Evolutionary conservation across 37 sponge, comb jelly and placozoan species (phyloP), one percentile per base, ranked within the genome.

Genomic region (Bolinopsis microptera): DNA sequence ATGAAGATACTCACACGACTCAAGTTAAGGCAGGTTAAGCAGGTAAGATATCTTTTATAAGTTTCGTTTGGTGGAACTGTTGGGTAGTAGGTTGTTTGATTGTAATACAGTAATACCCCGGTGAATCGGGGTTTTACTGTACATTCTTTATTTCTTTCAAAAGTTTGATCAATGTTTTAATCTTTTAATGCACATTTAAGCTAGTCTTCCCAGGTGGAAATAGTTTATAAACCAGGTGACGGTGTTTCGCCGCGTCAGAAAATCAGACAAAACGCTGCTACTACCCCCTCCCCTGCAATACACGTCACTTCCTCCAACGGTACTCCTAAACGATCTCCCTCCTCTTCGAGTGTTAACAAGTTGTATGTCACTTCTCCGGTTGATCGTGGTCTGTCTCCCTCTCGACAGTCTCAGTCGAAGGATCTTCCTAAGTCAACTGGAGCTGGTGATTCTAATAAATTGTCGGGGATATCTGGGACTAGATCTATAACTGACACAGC

Each of bases 1-100:
- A 94, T 95, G 74, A 93, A 93, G 35, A 92, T 93, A 26, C 90
- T 96, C 38, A 94, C 96, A 18, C 94, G 95, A 33, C 72, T 96
- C 39, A 95, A 95, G 41, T 69, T 76, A 16, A 92, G 83, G 94
- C 95, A 23, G 93, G 94, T 68, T 36, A 39, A 86, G 22, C 90
- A 86, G 90, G 80, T 77, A 18, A 34, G 30, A 3, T 70, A 70
- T 18, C n/a, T n/a, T n/a, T n/a, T n/a, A n/a, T n/a, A n/a, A n/a
- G n/a, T n/a, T n/a, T n/a, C n/a, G n/a, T n/a, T n/a, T n/a, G n/a
- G n/a, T n/a, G n/a, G n/a, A n/a, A n/a, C n/a, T n/a, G n/a, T n/a
- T n/a, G n/a, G n/a, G n/a, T n/a, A n/a, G n/a, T n/a, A n/a, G n/a
- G n/a, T n/a, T n/a, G n/a, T n/a, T n/a, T n/a, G n/a, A n/a, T n/a